Evolutionary conservation across 2,113 vertebrate genomes (phyloP).

Genomic region (Parus major): DNA sequence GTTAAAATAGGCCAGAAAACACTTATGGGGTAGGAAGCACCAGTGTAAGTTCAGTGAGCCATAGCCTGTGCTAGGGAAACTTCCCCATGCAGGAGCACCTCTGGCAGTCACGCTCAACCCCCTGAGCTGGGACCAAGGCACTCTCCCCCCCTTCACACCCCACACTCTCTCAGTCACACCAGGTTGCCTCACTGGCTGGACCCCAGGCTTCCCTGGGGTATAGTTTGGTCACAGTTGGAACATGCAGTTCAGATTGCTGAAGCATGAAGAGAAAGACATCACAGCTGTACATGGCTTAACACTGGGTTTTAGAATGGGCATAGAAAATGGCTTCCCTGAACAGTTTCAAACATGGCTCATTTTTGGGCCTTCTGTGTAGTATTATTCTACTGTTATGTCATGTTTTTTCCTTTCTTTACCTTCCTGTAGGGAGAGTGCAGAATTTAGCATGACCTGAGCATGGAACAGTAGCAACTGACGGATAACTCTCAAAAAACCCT

Average conservation of each 20-base stretch:
- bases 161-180: neutral
- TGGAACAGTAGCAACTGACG: neutral
- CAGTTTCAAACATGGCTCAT: neutral
- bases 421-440: neutral
- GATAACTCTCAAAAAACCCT: accelerated
- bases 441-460: neutral
- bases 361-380: neutral
- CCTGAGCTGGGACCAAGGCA: neutral
- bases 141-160: neutral
- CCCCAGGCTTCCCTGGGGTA: neutral
- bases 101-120: neutral
- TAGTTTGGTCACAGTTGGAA: neutral
- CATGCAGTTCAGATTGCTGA: neutral
- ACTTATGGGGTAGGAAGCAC: neutral
- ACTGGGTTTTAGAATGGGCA: neutral
- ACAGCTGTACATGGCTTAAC: neutral
- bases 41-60: neutral
- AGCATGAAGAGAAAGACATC: neutral
- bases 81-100: neutral
- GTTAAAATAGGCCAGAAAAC: neutral
- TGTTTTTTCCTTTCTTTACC: neutral
- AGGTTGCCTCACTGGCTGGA: neutral
- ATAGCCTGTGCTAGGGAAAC: neutral
- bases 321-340: neutral
- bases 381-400: neutral